Evolutionary conservation across 2,113 vertebrate genomes (phyloP).

Genomic region (Uria aalge): DNA sequence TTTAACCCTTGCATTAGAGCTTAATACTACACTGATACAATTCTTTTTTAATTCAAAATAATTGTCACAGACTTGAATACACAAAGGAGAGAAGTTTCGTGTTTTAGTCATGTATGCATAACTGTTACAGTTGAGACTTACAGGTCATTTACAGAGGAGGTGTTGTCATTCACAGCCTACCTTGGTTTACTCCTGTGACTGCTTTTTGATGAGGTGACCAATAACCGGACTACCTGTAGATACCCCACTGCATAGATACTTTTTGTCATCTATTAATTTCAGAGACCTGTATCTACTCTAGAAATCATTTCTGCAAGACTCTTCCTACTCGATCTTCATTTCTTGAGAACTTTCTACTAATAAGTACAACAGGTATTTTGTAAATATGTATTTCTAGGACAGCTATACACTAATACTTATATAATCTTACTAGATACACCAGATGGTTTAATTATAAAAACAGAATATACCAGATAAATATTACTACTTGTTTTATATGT

Average conservation of each 20-base stretch:
- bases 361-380: not conserved
- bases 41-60: not conserved
- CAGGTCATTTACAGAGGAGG: not conserved
- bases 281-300: not conserved
- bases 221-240: not conserved
- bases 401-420: not conserved
- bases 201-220: not conserved
- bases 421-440: not conserved
- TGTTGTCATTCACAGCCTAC: not conserved
- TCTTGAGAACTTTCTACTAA: not conserved
- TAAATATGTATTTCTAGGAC: not conserved
- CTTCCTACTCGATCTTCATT: not conserved
- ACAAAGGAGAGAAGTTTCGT: not conserved
- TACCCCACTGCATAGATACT: not conserved
- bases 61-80: not conserved
- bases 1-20: not conserved
- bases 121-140: not conserved
- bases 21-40: not conserved
- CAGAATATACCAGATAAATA: not conserved
- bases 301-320: not conserved
- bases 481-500: not conserved
- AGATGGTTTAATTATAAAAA: slow-evolving; percentile 5
- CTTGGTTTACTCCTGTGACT: not conserved
- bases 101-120: not conserved
- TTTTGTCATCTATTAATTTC: not conserved